These are phyloP conservation scores for Fistularia tabacaria DNA, from an alignment of 2,797 vertebrate genomes.

Conservation along the genomic window DNA sequence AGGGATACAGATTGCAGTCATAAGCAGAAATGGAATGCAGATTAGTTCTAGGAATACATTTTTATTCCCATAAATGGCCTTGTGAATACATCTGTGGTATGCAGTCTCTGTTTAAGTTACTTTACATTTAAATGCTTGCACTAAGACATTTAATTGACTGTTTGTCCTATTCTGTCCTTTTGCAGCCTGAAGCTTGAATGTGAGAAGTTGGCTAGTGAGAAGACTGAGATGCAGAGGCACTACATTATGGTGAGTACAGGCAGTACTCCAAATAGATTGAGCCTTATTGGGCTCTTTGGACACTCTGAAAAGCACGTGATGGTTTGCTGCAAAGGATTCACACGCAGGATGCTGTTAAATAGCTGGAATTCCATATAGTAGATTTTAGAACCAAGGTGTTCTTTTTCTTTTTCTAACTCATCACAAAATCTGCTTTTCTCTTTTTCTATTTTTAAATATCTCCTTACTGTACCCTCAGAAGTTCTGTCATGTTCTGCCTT, in stretches of 20 bases:
- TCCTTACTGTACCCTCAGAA: slow-evolving; percentile 13
- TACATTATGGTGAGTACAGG: slow-evolving; percentile 90
- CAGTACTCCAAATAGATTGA: slow-evolving; percentile 10
- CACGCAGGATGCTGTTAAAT: neutral
- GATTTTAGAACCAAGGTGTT: neutral
- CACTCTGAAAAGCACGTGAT: slow-evolving; percentile 16
- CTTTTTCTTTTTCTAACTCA: neutral
- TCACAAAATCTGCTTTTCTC: too few relatives aligned
- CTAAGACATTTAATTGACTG: slow-evolving; percentile 3
- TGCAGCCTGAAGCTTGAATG: slow-evolving; percentile 95
- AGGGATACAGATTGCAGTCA: slow-evolving; percentile 6
- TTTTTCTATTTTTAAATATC: slow-evolving; percentile 4
- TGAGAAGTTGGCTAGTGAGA: slow-evolving; percentile 96
- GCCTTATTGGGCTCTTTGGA: slow-evolving; percentile 8
- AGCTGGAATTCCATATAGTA: neutral
- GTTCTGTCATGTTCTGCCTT: slow-evolving; percentile 15
- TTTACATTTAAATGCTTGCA: slow-evolving; percentile 31
- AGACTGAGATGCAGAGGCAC: slow-evolving; percentile 97
- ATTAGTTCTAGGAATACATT: slow-evolving; percentile 12
- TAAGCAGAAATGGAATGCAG: neutral
- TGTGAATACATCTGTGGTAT: slow-evolving; percentile 28
- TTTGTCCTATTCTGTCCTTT: slow-evolving; percentile 16
- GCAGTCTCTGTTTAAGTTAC: slow-evolving; percentile 31
- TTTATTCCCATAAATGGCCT: slow-evolving; percentile 3
- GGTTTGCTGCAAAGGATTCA: slow-evolving; percentile 11